phyloP scores from a whole-genome alignment of 2,113 vertebrate genomes.

The Proterorhinus semilunaris region DNA sequence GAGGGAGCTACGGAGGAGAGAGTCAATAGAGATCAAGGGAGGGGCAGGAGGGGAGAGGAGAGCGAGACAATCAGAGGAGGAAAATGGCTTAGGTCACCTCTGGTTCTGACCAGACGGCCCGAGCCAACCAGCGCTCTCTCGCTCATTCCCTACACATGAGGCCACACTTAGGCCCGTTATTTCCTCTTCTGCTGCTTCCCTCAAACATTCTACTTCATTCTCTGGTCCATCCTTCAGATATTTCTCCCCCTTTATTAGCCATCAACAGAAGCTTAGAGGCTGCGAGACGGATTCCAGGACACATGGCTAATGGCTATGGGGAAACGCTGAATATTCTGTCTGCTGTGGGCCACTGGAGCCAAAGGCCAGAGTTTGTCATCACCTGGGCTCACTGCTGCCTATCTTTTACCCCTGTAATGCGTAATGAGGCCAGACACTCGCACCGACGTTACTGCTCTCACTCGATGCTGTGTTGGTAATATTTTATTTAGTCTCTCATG shows the following conservation, averaged over 20 bases:
- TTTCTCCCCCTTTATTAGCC: conserved; percentile 59
- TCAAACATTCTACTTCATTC: conserved; percentile 24
- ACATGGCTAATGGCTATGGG: conserved; percentile 51
- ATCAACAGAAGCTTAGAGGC: conserved; percentile 63
- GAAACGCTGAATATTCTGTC: conserved; percentile 59
- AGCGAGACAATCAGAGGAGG: conserved; percentile 53
- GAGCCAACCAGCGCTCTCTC: conserved; percentile 39
- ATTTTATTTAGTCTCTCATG: conserved; percentile 71
- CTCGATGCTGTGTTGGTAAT: conserved; percentile 66
- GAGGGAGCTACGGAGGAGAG: conserved; percentile 41
- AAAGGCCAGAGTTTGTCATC: conserved; percentile 59
- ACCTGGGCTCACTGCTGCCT: conserved; percentile 65
- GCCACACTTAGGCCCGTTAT: conserved; percentile 17
- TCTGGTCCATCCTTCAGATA: conserved; percentile 35
- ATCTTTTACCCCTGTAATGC: conserved; percentile 58
- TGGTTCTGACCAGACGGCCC: conserved; percentile 54
- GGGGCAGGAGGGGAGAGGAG: conserved; percentile 44
- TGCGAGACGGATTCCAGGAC: conserved; percentile 69
- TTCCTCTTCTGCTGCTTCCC: conserved; percentile 2
- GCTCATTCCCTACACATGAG: conserved; percentile 39
- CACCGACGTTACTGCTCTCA: conserved; percentile 57
- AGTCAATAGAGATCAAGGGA: conserved; percentile 51
- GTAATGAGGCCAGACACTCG: conserved; percentile 69
- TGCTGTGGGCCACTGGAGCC: conserved; percentile 48
- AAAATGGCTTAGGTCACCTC: conserved; percentile 69